phyloP scores from a whole-genome alignment of 2,888 invertebrate genomes.

The Tridacna gigas region DNA sequence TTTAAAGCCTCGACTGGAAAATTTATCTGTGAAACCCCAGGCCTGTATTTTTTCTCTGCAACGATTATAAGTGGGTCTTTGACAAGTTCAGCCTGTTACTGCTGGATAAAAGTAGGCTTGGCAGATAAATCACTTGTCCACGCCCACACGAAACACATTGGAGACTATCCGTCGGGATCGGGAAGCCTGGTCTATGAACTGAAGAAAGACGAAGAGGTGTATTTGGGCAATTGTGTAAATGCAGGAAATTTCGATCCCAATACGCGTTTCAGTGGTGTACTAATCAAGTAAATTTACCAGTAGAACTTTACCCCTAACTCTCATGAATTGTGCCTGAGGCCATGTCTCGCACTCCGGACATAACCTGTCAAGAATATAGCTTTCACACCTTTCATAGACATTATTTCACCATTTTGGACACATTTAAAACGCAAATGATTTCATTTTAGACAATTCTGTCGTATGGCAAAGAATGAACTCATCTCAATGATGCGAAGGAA shows the following conservation, averaged over 20 bases:
- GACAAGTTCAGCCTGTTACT: background rate
- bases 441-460: too few species aligned
- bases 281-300: background rate
- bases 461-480: too few species aligned
- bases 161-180: constrained; percentile 1
- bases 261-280: background rate
- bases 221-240: background rate
- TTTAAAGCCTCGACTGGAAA: background rate
- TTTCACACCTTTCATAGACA: too few species aligned
- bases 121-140: background rate
- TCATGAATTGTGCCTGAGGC: too few species aligned
- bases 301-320: too few species aligned
- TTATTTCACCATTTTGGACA: too few species aligned
- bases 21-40: background rate
- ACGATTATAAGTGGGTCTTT: background rate
- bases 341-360: too few species aligned
- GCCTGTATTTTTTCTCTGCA: background rate
- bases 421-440: too few species aligned
- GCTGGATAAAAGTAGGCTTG: background rate
- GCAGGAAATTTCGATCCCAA: background rate
- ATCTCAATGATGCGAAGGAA: too few species aligned
- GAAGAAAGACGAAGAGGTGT: background rate
- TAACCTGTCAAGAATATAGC: too few species aligned
- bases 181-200: background rate
- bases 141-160: constrained; percentile 13